Evolutionary conservation across 2,888 invertebrate genomes (phyloP).

Genomic region (Trissolcus brochymenae): DNA sequence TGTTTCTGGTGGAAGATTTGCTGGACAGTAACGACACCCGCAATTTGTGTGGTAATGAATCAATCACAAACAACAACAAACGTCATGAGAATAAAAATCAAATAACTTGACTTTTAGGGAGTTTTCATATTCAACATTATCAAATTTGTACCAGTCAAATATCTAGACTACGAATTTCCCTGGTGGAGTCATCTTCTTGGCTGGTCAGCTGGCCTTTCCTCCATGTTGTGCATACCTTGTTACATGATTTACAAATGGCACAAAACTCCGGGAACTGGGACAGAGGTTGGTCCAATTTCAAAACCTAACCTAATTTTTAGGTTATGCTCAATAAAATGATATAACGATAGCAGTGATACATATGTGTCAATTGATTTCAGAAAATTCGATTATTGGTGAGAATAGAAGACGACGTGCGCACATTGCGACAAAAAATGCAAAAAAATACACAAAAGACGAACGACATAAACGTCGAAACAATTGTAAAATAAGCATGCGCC

Average conservation of each 20-base stretch:
- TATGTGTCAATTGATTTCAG: conserved; percentile 9
- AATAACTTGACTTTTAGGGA: conserved; percentile 80
- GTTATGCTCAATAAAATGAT: neutral
- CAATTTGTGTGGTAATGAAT: conserved; percentile 91
- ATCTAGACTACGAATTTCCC: conserved; percentile 96
- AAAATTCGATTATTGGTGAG: conserved; percentile 28
- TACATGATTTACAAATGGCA: conserved; percentile 94
- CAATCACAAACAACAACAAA: too few relatives aligned
- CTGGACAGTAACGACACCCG: conserved; percentile 96
- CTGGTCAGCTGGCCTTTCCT: conserved; percentile 96
- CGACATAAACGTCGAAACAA: conserved; percentile 10
- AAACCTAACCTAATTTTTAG: neutral
- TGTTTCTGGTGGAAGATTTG: conserved; percentile 98
- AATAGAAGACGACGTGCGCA: conserved; percentile 33
- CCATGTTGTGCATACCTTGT: conserved; percentile 97
- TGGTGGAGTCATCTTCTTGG: conserved; percentile 98
- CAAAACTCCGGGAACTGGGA: conserved; percentile 86
- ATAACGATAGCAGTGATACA: neutral
- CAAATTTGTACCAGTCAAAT: conserved; percentile 95
- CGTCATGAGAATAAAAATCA: too few relatives aligned
- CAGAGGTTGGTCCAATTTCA: conserved; percentile 18
- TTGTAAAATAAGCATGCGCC: conserved; percentile 4
- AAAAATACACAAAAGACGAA: conserved; percentile 8
- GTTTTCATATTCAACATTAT: conserved; percentile 96
- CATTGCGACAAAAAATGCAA: conserved; percentile 21